A percentile compares a stretch with the other conserved stretches of the same genome.
Conservation (phyloP, 35 echinoderm and acorn worm species). For the Antedon bifida region DNA sequence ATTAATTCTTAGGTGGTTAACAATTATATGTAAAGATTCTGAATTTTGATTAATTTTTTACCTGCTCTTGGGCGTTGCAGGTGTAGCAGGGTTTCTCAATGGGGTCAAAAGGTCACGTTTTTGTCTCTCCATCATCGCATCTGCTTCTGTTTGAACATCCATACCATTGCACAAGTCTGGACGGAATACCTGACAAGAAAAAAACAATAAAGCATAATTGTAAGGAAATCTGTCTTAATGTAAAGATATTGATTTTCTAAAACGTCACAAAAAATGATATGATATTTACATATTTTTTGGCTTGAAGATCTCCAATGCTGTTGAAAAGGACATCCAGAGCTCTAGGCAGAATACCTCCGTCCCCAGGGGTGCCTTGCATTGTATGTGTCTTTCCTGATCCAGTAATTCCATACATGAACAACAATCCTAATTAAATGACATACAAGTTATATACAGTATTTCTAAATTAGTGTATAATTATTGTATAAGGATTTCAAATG, state of each 20-base stretch:
- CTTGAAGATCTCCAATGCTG: conserved; percentile 72
- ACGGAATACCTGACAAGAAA: conserved; percentile 56
- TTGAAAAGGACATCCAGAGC: conserved; percentile 94
- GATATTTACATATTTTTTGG: conserved; percentile 97
- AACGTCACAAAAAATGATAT: no score
- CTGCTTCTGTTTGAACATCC: conserved; percentile 96
- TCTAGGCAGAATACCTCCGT: conserved; percentile 70
- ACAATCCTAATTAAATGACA: conserved; percentile 33
- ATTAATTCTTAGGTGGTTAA: no score
- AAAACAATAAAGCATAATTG: background rate
- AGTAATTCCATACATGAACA: conserved; percentile 96
- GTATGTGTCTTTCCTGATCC: conserved; percentile 91
- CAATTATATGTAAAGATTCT: no score
- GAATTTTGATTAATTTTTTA: no score
- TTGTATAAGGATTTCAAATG: background rate
- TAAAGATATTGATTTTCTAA: no score
- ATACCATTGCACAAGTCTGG: conserved; percentile 78
- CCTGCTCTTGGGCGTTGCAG: conserved; percentile 49
- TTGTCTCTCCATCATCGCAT: conserved; percentile 98
- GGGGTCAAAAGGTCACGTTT: conserved; percentile 56
- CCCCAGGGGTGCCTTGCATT: conserved; percentile 60
- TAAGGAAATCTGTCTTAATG: no score
- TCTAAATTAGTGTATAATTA: no score
- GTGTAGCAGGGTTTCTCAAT: conserved; percentile 26
- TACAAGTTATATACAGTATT: background rate